A percentile compares a stretch with the other conserved stretches of the same genome.
These are phyloP conservation scores for Andrena haemorrhoa DNA, from an alignment of 2,888 invertebrate genomes.

Conservation along the genomic window DNA sequence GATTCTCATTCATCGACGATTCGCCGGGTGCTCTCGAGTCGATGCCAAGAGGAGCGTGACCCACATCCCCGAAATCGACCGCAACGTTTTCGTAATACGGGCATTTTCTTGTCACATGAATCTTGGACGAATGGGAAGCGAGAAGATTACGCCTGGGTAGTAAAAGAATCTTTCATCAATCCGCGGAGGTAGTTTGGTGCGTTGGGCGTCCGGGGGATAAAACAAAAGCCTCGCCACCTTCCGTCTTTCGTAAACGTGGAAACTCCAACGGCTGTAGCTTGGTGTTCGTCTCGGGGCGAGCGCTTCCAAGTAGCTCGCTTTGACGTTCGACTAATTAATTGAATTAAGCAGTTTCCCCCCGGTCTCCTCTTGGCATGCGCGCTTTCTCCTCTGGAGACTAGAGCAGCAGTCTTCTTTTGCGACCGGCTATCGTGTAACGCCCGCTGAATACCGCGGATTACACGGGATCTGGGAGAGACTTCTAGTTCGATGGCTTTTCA, in stretches of 20 bases:
- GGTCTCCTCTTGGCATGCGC: neutral
- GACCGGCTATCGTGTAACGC: conserved; percentile 16
- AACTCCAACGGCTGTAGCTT: neutral
- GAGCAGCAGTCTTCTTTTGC: conserved; percentile 33
- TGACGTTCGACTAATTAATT: conserved; percentile 50
- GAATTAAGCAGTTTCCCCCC: conserved; percentile 34
- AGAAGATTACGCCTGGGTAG: neutral
- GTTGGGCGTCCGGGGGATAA: neutral
- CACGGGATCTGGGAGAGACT: conserved; percentile 35
- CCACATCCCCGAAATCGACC: conserved; percentile 57
- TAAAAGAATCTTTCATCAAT: neutral
- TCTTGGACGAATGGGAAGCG: neutral
- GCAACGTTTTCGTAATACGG: conserved; percentile 47
- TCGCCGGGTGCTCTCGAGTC: conserved; percentile 21
- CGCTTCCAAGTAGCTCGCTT: conserved; percentile 13
- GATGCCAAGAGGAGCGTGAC: conserved; percentile 67
- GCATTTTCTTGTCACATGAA: conserved; percentile 5
- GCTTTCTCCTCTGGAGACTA: neutral
- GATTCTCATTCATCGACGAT: conserved; percentile 62
- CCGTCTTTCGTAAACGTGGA: too few species aligned
- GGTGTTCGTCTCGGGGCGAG: neutral
- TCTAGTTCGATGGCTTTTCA: conserved; percentile 58
- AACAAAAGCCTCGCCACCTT: neutral
- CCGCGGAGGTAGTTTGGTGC: neutral
- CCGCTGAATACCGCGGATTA: conserved; percentile 43